Percentiles rank a stretch among this genome's conserved stretches.
These are phyloP conservation scores for Heliconius ethilla DNA, from an alignment of 2,888 invertebrate genomes.

Conservation along the genomic window DNA sequence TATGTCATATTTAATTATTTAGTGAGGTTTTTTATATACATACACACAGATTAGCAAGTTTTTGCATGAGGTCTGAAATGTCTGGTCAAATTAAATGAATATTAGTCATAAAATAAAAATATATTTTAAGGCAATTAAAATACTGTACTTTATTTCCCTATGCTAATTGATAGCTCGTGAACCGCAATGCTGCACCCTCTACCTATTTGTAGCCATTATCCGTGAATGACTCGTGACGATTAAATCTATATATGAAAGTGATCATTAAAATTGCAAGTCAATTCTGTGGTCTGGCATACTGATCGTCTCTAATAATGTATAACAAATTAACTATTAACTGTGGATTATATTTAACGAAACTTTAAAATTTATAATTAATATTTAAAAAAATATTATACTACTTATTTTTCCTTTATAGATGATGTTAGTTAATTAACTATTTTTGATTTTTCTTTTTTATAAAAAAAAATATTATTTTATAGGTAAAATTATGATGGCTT, in stretches of 20 bases:
- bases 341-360: too few species aligned
- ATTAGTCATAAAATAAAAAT: background rate
- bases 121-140: conserved; percentile 25
- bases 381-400: too few species aligned
- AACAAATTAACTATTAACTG: background rate
- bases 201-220: conserved; percentile 42
- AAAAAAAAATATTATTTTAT: background rate
- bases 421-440: background rate
- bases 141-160: conserved; percentile 38
- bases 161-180: conserved; percentile 38
- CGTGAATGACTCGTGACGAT: conserved; percentile 39
- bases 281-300: conserved; percentile 27
- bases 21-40: background rate
- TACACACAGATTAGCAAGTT: background rate
- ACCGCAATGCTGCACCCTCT: conserved; percentile 40
- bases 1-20: background rate
- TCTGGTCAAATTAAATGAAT: background rate
- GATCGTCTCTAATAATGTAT: conserved; percentile 23
- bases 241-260: conserved; percentile 43
- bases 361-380: too few species aligned
- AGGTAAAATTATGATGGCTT: background rate
- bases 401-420: too few species aligned
- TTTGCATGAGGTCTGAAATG: background rate
- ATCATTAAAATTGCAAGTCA: conserved; percentile 39
- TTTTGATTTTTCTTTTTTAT: background rate